Percentiles rank a stretch among this genome's conserved stretches.
Evolutionary conservation across 2,888 invertebrate species (phyloP).

Genomic region (Dermolepida albohirtum): DNA sequence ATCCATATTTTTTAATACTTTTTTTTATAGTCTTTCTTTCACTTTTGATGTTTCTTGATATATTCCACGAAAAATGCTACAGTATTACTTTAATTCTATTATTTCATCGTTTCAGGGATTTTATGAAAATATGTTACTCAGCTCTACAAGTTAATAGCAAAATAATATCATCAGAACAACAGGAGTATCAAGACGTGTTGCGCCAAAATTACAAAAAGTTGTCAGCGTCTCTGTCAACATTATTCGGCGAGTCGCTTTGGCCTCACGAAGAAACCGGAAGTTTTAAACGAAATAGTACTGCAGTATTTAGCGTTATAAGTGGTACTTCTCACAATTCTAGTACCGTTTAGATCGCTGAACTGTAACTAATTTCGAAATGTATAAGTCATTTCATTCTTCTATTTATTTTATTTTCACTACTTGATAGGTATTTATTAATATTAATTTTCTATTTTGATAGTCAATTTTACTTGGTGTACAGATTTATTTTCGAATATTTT

Average conservation of each 20-base stretch:
- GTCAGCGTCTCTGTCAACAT: conserved; percentile 78
- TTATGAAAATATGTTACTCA: conserved; percentile 89
- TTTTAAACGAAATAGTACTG: conserved; percentile 81
- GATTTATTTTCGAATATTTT: neutral
- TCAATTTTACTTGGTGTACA: conserved; percentile 32
- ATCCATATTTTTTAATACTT: too few relatives aligned
- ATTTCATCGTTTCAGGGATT: conserved; percentile 75
- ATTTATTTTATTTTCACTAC: conserved; percentile 11
- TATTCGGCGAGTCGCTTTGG: conserved; percentile 81
- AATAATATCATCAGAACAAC: conserved; percentile 89
- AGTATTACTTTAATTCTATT: neutral
- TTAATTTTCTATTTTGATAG: conserved; percentile 29
- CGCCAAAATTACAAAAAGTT: conserved; percentile 89
- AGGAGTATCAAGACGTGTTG: conserved; percentile 91
- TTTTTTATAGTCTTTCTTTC: too few relatives aligned
- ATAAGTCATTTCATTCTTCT: conserved; percentile 19
- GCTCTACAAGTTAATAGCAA: conserved; percentile 91
- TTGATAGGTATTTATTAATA: neutral
- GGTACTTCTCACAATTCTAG: conserved; percentile 85
- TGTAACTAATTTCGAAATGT: conserved; percentile 8
- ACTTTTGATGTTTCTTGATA: too few relatives aligned
- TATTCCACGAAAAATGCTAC: neutral
- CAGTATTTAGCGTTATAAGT: conserved; percentile 82
- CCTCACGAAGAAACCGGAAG: conserved; percentile 71
- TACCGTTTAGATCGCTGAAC: conserved; percentile 72